These are phyloP conservation scores for Scaptomyza caliginosa DNA, from an alignment of 2,888 invertebrate genomes.

Conservation along the genomic window DNA sequence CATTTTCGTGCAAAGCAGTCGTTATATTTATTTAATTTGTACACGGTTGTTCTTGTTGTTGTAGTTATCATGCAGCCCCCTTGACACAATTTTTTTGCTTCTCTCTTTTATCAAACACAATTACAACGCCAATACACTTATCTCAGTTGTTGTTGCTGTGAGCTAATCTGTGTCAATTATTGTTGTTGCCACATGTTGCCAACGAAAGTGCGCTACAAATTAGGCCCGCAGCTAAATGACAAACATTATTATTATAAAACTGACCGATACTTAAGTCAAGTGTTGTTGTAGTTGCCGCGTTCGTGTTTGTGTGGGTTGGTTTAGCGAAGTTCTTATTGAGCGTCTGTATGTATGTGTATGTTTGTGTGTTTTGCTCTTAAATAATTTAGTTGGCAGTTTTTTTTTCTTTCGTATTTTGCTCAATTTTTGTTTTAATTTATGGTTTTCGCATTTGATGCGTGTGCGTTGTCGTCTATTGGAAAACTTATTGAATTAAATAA, in stretches of 20 bases:
- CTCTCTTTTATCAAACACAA: constrained; percentile 67
- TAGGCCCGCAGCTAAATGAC: constrained; percentile 55
- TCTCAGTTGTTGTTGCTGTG: constrained; percentile 24
- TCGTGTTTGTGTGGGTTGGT: constrained; percentile 23
- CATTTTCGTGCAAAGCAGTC: constrained; percentile 69
- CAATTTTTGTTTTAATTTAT: constrained; percentile 60
- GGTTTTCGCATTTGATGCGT: constrained; percentile 43
- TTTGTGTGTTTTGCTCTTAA: constrained; percentile 36
- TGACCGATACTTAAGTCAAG: constrained; percentile 38
- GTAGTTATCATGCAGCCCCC: constrained; percentile 63
- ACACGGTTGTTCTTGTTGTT: constrained; percentile 20
- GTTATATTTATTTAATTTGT: constrained; percentile 76
- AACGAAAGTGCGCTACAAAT: constrained; percentile 61
- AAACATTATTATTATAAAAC: constrained; percentile 45
- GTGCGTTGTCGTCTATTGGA: constrained; percentile 45
- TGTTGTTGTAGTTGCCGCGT: constrained; percentile 24
- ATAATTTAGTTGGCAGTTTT: constrained; percentile 34
- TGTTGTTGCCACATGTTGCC: constrained; percentile 55
- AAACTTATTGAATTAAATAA: constrained; percentile 48
- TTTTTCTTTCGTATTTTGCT: constrained; percentile 50
- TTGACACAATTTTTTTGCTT: constrained; percentile 76
- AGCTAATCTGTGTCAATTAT: constrained; percentile 61
- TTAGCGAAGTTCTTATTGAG: constrained; percentile 36
- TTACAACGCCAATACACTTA: constrained; percentile 59
- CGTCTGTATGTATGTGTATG: constrained; percentile 11